Conservation (phyloP, 2,888 invertebrate genomes). For the Poecilobothrus nobilitatus region DNA sequence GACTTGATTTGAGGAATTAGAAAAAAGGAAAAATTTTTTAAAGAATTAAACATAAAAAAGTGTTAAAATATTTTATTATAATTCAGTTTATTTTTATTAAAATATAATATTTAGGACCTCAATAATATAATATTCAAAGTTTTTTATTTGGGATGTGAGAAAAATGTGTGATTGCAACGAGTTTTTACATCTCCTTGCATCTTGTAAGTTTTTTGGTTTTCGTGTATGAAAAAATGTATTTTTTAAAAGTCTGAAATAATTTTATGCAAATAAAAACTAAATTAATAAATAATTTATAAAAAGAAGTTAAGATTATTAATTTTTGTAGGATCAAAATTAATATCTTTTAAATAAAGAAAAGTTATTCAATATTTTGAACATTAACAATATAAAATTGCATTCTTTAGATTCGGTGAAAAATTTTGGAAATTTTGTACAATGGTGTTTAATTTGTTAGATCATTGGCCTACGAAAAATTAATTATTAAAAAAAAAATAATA, state of each 20-base stretch:
- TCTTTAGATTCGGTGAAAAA: neutral
- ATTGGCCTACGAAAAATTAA: neutral
- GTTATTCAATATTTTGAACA: neutral
- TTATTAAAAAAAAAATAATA: no score
- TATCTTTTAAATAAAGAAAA: neutral
- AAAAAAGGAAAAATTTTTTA: neutral
- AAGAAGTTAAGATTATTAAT: neutral
- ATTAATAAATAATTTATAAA: neutral
- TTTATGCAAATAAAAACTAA: neutral
- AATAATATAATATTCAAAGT: neutral
- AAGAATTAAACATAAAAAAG: neutral
- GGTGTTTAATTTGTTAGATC: neutral
- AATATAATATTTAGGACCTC: neutral
- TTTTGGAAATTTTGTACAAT: neutral
- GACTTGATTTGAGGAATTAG: neutral
- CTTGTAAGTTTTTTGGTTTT: conserved; percentile 54
- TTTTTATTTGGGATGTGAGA: conserved; percentile 13
- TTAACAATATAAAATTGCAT: neutral
- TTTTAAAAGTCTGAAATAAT: neutral
- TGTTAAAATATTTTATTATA: neutral
- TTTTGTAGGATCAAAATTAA: neutral
- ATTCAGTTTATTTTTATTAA: neutral
- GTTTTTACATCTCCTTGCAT: conserved; percentile 82
- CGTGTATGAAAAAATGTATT: conserved; percentile 8
- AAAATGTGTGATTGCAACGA: conserved; percentile 92